These are phyloP conservation scores for Acipenser oxyrinchus DNA, from an alignment of 2,797 vertebrate genomes.

Conservation along the genomic window DNA sequence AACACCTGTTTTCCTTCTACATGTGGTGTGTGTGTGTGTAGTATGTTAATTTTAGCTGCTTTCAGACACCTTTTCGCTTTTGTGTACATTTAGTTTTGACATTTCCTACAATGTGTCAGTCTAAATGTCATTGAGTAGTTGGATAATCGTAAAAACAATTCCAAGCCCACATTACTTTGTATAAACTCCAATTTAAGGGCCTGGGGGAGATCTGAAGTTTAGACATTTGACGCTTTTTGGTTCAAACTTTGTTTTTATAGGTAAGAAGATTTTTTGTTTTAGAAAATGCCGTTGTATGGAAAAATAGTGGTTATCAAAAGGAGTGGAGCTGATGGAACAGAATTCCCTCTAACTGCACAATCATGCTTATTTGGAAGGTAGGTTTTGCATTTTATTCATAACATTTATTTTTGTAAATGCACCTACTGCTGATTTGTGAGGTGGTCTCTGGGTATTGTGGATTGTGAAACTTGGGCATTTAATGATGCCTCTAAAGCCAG, in stretches of 20 bases:
- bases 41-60: no score
- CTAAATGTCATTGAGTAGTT: no score
- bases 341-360: conserved; percentile 72
- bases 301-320: conserved; percentile 80
- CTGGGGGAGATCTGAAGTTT: not conserved
- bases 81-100: no score
- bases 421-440: not conserved
- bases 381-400: conserved; percentile 25
- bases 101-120: no score
- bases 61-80: no score
- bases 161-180: no score
- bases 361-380: conserved; percentile 89
- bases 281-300: conserved; percentile 72
- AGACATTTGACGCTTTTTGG: not conserved
- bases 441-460: not conserved
- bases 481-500: not conserved
- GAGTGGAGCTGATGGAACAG: conserved; percentile 77
- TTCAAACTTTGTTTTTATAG: conserved; percentile 23
- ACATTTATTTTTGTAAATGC: not conserved
- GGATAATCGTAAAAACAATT: no score
- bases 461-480: not conserved
- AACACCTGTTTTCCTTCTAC: no score
- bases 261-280: conserved; percentile 22
- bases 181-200: no score
- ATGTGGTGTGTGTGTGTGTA: no score